These are phyloP conservation scores for Brachionichthys hirsutus DNA, from an alignment of 2,113 vertebrate genomes.

Conservation along the genomic window DNA sequence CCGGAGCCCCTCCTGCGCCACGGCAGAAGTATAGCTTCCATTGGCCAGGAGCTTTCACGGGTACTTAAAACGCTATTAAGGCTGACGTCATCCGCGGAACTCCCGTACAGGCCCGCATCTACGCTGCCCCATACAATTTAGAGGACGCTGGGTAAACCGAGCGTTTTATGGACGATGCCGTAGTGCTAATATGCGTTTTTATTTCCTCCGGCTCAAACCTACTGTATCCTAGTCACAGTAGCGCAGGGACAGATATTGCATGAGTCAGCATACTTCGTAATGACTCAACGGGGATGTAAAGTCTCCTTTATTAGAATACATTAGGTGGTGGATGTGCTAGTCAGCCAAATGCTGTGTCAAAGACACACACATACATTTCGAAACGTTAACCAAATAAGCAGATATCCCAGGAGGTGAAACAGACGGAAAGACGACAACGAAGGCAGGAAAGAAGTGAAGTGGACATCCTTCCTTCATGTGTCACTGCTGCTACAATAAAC, in stretches of 20 bases:
- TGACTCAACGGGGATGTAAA: conserved; percentile 3
- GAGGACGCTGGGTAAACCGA: conserved; percentile 28
- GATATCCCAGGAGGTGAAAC: conserved; percentile 32
- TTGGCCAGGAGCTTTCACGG: conserved; percentile 29
- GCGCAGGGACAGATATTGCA: conserved; percentile 25
- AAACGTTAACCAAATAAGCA: conserved; percentile 34
- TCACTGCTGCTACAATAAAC: background rate
- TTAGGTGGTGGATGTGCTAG: conserved; percentile 29
- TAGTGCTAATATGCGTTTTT: background rate
- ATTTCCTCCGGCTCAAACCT: conserved; percentile 19
- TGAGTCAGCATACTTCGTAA: conserved; percentile 41
- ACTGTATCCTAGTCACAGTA: conserved; percentile 27
- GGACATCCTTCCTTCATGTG: conserved; percentile 17
- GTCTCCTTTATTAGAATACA: too few species aligned
- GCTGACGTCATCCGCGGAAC: conserved; percentile 31
- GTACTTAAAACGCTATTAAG: conserved; percentile 38
- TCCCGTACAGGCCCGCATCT: conserved; percentile 18
- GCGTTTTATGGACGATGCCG: conserved; percentile 25
- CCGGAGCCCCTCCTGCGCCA: conserved; percentile 62
- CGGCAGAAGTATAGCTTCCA: conserved; percentile 53
- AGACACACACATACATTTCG: conserved; percentile 46
- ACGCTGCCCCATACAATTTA: conserved; percentile 8
- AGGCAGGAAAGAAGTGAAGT: conserved; percentile 22
- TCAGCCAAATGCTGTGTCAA: conserved; percentile 31
- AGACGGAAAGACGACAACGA: conserved; percentile 43